phyloP scores from a whole-genome alignment of 2,113 vertebrate genomes.

The Mandrillus leucophaeus region DNA sequence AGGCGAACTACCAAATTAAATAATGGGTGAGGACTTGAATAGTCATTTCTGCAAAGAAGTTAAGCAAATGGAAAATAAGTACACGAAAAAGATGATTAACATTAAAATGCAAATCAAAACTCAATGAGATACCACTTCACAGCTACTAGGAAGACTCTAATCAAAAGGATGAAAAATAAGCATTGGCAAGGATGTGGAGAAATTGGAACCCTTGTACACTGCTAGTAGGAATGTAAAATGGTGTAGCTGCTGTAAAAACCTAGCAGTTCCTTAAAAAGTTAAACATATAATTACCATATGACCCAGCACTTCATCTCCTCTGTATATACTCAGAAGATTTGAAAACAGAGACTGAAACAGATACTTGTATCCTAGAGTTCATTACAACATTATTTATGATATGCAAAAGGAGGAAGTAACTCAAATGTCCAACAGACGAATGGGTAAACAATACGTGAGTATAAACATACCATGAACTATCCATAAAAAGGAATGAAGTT shows the following conservation, averaged over 20 bases:
- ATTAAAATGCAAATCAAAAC: neutral
- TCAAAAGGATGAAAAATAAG: neutral
- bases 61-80: neutral
- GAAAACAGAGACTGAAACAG: neutral
- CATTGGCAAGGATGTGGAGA: neutral
- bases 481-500: neutral
- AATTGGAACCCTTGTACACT: neutral
- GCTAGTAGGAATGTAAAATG: neutral
- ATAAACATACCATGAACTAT: neutral
- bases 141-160: neutral
- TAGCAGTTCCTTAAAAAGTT: neutral
- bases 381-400: neutral
- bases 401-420: neutral
- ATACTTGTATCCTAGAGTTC: neutral
- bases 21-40: neutral
- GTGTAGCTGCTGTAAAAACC: neutral
- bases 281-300: neutral
- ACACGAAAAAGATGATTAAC: neutral
- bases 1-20: neutral
- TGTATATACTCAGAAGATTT: neutral
- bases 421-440: neutral
- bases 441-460: neutral
- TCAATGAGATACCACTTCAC: neutral
- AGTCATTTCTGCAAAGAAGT: neutral
- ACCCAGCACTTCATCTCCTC: neutral